Conservation (phyloP, 2,113 vertebrate species). For the Electrona antarctica region DNA sequence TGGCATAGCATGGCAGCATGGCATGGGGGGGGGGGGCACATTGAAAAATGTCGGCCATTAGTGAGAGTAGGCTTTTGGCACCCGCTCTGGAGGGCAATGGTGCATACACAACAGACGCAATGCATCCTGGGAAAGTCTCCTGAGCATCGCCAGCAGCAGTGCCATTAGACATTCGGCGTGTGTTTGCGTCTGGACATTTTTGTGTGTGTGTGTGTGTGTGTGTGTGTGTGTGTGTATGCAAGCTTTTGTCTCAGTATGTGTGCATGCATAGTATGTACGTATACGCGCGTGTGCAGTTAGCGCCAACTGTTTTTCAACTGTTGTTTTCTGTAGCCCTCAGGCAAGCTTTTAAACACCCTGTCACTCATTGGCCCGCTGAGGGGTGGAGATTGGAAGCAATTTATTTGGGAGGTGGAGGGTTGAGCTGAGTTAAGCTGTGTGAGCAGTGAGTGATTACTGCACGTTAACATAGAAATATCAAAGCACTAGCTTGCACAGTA, state of each 20-base stretch:
- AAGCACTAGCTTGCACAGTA: too few species aligned
- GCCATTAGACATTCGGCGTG: conserved; percentile 34
- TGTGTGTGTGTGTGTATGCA: not conserved
- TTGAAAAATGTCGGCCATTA: conserved; percentile 73
- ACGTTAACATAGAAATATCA: too few species aligned
- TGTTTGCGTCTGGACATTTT: conserved; percentile 14
- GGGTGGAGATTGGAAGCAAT: conserved; percentile 13
- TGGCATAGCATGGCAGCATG: conserved; percentile 21
- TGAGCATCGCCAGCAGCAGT: conserved; percentile 36
- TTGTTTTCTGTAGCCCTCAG: conserved; percentile 54
- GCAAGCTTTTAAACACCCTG: conserved; percentile 46
- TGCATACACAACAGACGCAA: conserved; percentile 64
- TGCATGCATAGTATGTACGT: conserved; percentile 2
- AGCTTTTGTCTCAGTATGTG: conserved; percentile 29
- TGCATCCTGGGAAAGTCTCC: conserved; percentile 59
- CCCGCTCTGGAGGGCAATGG: conserved; percentile 66
- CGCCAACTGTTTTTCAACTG: conserved; percentile 7
- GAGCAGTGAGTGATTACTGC: conserved; percentile 13
- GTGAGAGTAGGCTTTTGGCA: conserved; percentile 60
- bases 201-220: conserved; percentile 24
- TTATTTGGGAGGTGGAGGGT: not conserved
- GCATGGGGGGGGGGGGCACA: conserved; percentile 45
- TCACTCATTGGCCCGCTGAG: conserved; percentile 19
- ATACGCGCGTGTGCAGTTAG: not conserved
- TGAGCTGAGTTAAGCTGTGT: conserved; percentile 18